Base-by-base conservation (phyloP, 2,888 invertebrate genomes). In the Lithophane leautieri region DNA sequence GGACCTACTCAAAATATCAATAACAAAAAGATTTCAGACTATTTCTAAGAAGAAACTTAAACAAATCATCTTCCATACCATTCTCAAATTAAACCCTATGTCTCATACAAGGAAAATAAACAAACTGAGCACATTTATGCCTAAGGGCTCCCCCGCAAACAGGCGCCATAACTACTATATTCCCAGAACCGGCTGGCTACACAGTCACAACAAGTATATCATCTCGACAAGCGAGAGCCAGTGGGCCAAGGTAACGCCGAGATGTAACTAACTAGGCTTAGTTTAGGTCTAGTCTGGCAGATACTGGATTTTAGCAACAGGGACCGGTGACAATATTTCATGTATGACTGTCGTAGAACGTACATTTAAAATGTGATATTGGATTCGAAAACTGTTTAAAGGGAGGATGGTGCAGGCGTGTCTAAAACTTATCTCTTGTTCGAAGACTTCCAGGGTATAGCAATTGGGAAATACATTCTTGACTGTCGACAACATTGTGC, bases 21-120 rank as follows among this genome's bases (percentile, higher is more conserved):
- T 28, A 25, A 19, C 4, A 58, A 34, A 19, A 28, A 60, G 19
- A 11, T 1, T 8, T 19, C 60, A 28, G 58, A 58, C 9, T 19
- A 34, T 19, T 60, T 44, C 50, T 34, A 79, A 16, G 28, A 50
- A 58, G 22, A 16, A 22, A 12, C 4, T 19, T 9, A 19, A 47
- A 58, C 6, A 34, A 50, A 25, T 16, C 42, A 68, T 79, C 62
- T 63, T 42, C 40, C 61, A 44, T 8, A 34, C 11, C 22, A 40
- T 60, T 42, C 58, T 54, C 12, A 50, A 80, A 61, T 42, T 28
- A 52, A 22, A 16, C 16, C 11, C 22, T n/a, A 68, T 73, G 85
- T 40, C 34, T 82, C 85, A 77, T 73, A 61, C 73, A 77, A 82
- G 82, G 85, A 82, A 82, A 85, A 82, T 42, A 65, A 84, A 84